Evolutionary conservation across 1,140 invertebrate species (phyloP).

Genomic region (Aphaenogaster floridana): DNA sequence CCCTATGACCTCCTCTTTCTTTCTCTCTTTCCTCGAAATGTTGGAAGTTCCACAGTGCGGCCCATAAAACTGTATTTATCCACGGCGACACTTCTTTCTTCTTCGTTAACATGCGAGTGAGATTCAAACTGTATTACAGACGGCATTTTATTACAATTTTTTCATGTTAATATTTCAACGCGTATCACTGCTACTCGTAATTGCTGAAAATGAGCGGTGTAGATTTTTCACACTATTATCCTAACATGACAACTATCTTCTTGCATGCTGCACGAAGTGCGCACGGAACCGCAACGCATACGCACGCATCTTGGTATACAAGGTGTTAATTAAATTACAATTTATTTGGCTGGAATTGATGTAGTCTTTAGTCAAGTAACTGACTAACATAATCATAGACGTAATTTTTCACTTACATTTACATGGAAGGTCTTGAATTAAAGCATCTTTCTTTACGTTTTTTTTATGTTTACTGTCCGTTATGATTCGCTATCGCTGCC

Average conservation of each 20-base stretch:
- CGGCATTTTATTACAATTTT: background rate
- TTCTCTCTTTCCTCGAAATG: background rate
- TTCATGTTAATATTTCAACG: background rate
- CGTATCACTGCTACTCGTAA: conserved; percentile 8
- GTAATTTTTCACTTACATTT: conserved; percentile 4
- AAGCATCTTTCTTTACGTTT: background rate
- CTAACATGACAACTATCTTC: background rate
- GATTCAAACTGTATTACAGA: background rate
- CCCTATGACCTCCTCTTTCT: background rate
- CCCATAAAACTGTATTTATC: background rate
- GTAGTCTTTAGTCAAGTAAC: background rate
- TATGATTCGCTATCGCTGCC: background rate
- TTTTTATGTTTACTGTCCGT: background rate
- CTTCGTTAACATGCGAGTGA: background rate
- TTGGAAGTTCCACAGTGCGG: background rate
- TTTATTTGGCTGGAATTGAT: too few species aligned
- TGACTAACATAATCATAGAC: background rate
- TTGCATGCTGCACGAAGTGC: conserved; percentile 5
- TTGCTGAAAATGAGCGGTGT: conserved; percentile 28
- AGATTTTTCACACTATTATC: conserved; percentile 24
- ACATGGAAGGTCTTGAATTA: background rate
- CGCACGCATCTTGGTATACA: conserved; percentile 31
- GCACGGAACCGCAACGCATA: conserved; percentile 12
- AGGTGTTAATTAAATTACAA: conserved; percentile 17
- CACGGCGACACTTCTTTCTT: background rate